A percentile compares a stretch with the other conserved stretches of the same genome.
Evolutionary conservation across 2,113 vertebrate genomes (phyloP).

Genomic region (Corvus moneduloides): DNA sequence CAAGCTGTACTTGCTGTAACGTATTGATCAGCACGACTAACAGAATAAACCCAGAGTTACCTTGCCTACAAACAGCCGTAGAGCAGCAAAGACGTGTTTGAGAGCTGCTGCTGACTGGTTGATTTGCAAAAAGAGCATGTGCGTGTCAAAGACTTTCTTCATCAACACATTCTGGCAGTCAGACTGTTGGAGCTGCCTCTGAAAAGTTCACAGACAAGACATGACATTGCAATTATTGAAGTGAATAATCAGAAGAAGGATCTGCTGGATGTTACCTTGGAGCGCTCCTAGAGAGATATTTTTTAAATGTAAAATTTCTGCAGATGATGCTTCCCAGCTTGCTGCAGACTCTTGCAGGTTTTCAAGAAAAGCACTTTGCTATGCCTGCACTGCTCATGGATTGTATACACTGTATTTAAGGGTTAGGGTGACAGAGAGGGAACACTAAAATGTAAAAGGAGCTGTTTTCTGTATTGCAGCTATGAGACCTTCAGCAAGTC

Average conservation of each 20-base stretch:
- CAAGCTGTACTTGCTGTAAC: not conserved
- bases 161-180: constrained; percentile 92
- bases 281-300: not conserved
- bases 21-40: not conserved
- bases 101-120: constrained; percentile 92
- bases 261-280: fast-evolving
- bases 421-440: not conserved
- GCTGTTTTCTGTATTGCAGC: not conserved
- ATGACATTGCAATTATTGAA: not conserved
- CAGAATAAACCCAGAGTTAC: constrained; percentile 56
- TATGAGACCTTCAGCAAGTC: not conserved
- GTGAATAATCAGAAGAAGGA: not conserved
- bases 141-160: constrained; percentile 97
- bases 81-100: constrained; percentile 88
- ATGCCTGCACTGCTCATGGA: not conserved
- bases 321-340: not conserved
- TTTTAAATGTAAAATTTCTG: not conserved
- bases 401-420: not conserved
- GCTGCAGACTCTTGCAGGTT: not conserved
- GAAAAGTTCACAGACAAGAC: constrained; percentile 34
- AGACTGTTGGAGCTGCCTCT: constrained; percentile 90
- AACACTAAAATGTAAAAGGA: not conserved
- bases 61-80: constrained; percentile 93
- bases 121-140: constrained; percentile 96
- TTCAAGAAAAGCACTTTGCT: not conserved